Conservation (phyloP, 2,113 vertebrate genomes). For the Tragelaphus scriptus region DNA sequence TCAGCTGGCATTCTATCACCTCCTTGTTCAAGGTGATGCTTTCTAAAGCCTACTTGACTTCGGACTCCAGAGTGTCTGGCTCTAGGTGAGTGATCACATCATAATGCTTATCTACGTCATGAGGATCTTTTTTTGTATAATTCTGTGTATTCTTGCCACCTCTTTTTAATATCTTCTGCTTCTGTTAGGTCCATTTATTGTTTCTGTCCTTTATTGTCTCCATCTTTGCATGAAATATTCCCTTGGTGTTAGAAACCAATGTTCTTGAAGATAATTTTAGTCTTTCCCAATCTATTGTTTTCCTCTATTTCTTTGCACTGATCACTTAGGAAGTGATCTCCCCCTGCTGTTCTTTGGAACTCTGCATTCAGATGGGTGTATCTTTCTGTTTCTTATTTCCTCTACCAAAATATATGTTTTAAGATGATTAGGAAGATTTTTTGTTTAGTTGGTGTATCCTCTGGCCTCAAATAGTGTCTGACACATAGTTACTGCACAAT, state of each 20-base stretch:
- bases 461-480: neutral
- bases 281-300: neutral
- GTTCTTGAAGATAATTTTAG: neutral
- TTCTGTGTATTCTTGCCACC: neutral
- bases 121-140: neutral
- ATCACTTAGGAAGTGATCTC: neutral
- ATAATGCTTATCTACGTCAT: neutral
- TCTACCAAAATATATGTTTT: neutral
- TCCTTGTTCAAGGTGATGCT: neutral
- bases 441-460: neutral
- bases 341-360: neutral
- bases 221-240: neutral
- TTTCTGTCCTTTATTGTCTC: neutral
- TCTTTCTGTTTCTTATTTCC: neutral
- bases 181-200: neutral
- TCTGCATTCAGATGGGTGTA: neutral
- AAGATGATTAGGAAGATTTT: neutral
- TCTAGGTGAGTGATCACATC: neutral
- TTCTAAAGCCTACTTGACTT: neutral
- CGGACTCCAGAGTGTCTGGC: neutral
- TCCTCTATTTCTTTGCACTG: neutral
- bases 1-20: neutral
- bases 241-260: neutral
- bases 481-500: neutral
- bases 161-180: neutral